Conservation (phyloP, 1,140 invertebrate genomes). For the Bombus polaris region DNA sequence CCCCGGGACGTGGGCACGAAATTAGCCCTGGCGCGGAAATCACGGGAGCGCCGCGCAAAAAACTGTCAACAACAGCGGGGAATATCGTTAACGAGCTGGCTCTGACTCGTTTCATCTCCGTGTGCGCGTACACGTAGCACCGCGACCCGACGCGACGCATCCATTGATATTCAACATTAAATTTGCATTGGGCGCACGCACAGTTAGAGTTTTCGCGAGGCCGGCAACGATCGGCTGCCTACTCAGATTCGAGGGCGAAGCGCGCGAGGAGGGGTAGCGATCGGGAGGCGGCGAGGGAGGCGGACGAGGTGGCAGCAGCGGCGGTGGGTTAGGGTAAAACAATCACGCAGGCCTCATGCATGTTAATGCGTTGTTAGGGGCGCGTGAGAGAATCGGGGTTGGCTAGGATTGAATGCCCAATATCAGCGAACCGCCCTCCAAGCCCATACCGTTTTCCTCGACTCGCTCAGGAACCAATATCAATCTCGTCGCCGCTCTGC, state of each 20-base stretch:
- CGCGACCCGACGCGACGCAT: constrained; percentile 13
- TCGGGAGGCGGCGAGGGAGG: not conserved
- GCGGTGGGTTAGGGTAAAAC: constrained; percentile 79
- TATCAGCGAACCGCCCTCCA: constrained; percentile 79
- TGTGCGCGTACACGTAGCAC: not conserved
- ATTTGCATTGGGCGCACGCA: constrained; percentile 77
- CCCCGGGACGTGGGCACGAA: not conserved
- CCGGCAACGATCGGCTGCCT: constrained; percentile 68
- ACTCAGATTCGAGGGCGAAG: constrained; percentile 74
- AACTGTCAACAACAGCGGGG: constrained; percentile 51
- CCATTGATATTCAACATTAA: constrained; percentile 77
- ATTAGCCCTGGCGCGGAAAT: constrained; percentile 24
- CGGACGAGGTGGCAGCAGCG: constrained; percentile 15
- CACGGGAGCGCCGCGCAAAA: constrained; percentile 29
- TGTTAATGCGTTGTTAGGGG: constrained; percentile 82
- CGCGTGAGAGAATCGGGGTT: constrained; percentile 77
- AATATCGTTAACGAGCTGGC: constrained; percentile 53
- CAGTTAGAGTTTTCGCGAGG: constrained; percentile 64
- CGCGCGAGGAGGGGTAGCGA: constrained; percentile 10
- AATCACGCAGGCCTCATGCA: constrained; percentile 83
- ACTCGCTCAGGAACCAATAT: constrained; percentile 79
- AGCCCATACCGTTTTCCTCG: constrained; percentile 71
- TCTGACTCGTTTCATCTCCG: constrained; percentile 27
- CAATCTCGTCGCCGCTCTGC: constrained; percentile 66
- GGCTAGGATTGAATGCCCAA: constrained; percentile 81